Percentiles rank a stretch among this genome's conserved stretches.
Conservation (phyloP, 64 coral and sea anemone genomes). For the Acropora tenuis region DNA sequence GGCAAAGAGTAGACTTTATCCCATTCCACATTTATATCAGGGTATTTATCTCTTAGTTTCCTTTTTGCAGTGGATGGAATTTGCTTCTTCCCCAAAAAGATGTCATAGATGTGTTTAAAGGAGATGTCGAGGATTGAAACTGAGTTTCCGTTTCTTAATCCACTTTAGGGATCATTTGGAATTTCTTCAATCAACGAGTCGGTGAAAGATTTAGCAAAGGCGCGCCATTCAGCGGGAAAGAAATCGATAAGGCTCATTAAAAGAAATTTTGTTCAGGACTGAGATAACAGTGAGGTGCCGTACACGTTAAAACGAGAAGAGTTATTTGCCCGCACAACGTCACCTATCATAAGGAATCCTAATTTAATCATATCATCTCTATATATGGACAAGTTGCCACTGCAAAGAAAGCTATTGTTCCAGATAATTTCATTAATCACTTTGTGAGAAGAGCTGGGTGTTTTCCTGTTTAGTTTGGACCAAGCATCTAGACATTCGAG, state of each 20-base stretch:
- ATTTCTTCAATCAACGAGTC: neutral
- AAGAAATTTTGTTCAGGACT: neutral
- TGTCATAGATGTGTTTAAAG: neutral
- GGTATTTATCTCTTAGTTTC: neutral
- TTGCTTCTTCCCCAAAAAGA: neutral
- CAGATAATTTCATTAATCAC: too few relatives aligned
- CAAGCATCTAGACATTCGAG: constrained; percentile 7
- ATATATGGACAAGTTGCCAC: neutral
- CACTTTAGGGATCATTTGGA: neutral
- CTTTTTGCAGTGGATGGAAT: neutral
- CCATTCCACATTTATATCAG: too few relatives aligned
- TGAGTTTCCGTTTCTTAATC: neutral
- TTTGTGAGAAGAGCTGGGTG: too few relatives aligned
- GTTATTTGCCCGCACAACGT: neutral
- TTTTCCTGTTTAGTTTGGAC: neutral
- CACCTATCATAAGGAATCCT: neutral
- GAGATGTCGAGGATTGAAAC: constrained; percentile 3
- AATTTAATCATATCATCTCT: neutral
- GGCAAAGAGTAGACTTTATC: neutral
- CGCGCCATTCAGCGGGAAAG: neutral
- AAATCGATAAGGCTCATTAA: neutral
- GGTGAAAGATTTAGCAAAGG: neutral
- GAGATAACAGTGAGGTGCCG: too few relatives aligned
- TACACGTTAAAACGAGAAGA: too few relatives aligned
- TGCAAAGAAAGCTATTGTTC: too few relatives aligned